Percentiles rank a stretch among this genome's conserved stretches.
phyloP scores from a whole-genome alignment of 2,888 invertebrate genomes.

The Aricia artaxerxes region DNA sequence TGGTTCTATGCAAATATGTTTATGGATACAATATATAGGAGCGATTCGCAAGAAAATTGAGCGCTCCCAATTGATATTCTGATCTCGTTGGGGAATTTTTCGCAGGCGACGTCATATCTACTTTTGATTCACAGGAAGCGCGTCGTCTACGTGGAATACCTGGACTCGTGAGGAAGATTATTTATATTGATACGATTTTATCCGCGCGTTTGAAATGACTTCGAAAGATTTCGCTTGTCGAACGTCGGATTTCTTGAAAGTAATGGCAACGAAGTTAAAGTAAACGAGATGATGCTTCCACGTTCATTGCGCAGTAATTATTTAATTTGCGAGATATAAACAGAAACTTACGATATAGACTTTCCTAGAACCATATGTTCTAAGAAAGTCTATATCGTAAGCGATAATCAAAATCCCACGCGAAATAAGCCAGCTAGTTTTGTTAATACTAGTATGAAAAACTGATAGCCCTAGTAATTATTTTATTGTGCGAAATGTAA shows the following conservation, averaged over 20 bases:
- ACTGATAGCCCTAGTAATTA: not conserved
- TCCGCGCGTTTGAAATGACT: constrained; percentile 1
- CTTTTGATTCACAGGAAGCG: constrained; percentile 57
- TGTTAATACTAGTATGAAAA: not conserved
- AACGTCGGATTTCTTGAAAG: not conserved
- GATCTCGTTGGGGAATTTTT: constrained; percentile 70
- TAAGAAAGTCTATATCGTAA: no score
- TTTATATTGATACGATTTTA: constrained; percentile 32
- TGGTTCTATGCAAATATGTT: constrained; percentile 66
- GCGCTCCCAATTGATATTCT: constrained; percentile 73
- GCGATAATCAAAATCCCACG: no score
- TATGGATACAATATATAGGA: constrained; percentile 65
- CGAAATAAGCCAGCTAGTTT: no score
- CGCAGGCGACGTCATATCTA: constrained; percentile 53
- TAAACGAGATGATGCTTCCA: not conserved
- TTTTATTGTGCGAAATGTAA: not conserved
- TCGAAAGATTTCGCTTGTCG: not conserved
- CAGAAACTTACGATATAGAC: no score
- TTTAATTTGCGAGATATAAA: not conserved
- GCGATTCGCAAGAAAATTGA: constrained; percentile 74
- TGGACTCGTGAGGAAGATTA: constrained; percentile 27
- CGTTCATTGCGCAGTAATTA: not conserved
- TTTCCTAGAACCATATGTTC: no score
- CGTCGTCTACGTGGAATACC: constrained; percentile 46
- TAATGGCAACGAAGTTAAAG: not conserved